phyloP scores from a whole-genome alignment of 2,797 vertebrate species.

The Peromyscus eremicus region DNA sequence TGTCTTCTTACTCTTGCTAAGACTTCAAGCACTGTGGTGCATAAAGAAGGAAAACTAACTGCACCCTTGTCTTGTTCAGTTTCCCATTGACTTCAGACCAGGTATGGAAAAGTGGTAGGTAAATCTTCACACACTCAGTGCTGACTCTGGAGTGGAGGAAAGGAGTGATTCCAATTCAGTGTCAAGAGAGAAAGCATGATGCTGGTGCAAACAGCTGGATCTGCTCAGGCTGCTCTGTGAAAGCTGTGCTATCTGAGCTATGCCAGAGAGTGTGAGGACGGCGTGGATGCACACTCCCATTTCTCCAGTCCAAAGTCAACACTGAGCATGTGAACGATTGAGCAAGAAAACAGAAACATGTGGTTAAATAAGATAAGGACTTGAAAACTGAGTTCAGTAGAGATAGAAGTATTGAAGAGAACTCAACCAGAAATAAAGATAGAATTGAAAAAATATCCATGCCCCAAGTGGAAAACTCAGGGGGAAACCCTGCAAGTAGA shows the following conservation, averaged over 20 bases:
- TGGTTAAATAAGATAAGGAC: neutral
- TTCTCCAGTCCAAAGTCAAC: neutral
- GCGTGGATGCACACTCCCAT: neutral
- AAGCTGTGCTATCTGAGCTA: neutral
- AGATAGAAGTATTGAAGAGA: neutral
- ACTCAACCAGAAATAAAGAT: neutral
- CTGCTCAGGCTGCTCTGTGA: neutral
- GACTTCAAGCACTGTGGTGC: neutral
- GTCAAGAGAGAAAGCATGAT: neutral
- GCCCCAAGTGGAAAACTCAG: neutral
- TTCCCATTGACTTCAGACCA: neutral
- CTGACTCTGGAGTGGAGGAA: neutral
- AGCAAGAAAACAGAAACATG: neutral
- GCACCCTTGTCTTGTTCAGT: neutral
- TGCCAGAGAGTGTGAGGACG: neutral
- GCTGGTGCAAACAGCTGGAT: neutral
- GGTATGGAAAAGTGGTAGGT: neutral
- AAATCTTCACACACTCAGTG: neutral
- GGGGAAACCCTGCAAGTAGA: neutral
- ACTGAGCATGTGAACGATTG: neutral
- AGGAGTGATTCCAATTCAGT: neutral
- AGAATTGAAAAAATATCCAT: neutral
- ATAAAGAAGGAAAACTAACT: neutral
- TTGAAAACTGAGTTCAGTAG: neutral
- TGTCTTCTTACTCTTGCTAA: neutral